Conservation (phyloP, 2,888 invertebrate genomes). For the Cephonodes hylas region DNA sequence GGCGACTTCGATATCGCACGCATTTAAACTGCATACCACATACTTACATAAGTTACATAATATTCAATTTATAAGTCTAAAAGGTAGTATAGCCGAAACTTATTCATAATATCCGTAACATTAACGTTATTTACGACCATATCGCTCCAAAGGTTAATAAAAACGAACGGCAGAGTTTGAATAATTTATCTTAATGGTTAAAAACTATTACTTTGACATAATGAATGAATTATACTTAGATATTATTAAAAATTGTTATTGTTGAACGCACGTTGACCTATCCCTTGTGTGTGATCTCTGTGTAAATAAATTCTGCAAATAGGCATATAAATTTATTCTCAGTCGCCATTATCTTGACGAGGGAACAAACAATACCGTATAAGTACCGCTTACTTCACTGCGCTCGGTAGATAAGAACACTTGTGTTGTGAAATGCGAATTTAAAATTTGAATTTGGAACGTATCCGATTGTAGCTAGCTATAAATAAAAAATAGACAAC, state of each 20-base stretch:
- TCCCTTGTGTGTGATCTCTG: constrained; percentile 28
- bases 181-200: background rate
- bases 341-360: constrained; percentile 50
- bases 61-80: no score
- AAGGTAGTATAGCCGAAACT: no score
- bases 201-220: background rate
- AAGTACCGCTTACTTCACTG: constrained; percentile 25
- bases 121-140: background rate
- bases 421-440: constrained; percentile 29
- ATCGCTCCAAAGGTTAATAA: background rate
- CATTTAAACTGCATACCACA: no score
- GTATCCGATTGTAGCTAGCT: constrained; percentile 15
- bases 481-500: background rate
- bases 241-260: constrained; percentile 10
- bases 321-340: constrained; percentile 42
- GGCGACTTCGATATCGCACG: no score
- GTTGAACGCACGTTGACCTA: constrained; percentile 41
- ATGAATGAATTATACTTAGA: background rate
- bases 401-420: constrained; percentile 42
- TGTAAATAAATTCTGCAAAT: constrained; percentile 40
- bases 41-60: no score
- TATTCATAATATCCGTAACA: no score
- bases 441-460: background rate
- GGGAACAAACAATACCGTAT: constrained; percentile 50
- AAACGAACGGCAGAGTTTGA: background rate